These are phyloP conservation scores for Myocastor coypus DNA, from an alignment of 2,113 vertebrate species.

Conservation along the genomic window DNA sequence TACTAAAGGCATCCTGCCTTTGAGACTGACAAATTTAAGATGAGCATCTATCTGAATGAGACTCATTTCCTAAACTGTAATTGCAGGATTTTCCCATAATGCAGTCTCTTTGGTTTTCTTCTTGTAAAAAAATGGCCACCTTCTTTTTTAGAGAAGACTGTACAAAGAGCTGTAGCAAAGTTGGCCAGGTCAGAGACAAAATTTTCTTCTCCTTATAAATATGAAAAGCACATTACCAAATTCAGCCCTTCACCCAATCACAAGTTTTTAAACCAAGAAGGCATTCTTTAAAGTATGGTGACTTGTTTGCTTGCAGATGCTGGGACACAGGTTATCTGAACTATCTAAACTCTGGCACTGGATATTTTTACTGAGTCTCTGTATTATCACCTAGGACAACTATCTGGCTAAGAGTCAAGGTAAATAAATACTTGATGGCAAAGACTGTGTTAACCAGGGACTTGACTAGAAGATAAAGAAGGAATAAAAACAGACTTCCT, in stretches of 20 bases:
- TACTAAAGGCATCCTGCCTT: slow-evolving; percentile 38
- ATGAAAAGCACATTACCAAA: slow-evolving; percentile 32
- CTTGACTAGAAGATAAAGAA: slow-evolving; percentile 11
- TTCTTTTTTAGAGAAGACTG: slow-evolving; percentile 14
- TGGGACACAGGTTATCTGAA: neutral
- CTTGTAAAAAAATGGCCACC: neutral
- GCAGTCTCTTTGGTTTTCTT: neutral
- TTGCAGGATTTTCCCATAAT: neutral
- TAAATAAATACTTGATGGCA: slow-evolving; percentile 44
- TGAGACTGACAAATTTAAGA: slow-evolving; percentile 38
- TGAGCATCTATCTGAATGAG: slow-evolving; percentile 31
- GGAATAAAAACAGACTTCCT: neutral
- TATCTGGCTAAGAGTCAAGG: slow-evolving; percentile 60
- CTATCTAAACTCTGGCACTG: neutral
- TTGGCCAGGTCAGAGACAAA: neutral
- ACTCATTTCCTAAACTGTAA: slow-evolving; percentile 35
- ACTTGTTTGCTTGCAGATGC: neutral
- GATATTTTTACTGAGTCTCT: slow-evolving; percentile 57
- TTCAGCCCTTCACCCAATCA: neutral
- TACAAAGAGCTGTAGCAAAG: slow-evolving; percentile 38
- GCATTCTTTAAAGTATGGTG: neutral
- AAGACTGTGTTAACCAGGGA: neutral
- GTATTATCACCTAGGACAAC: slow-evolving; percentile 28
- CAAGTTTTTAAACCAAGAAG: slow-evolving; percentile 43
- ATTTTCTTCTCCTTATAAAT: neutral